Percentiles rank a stretch among this genome's conserved stretches.
Conservation (phyloP, 2,888 invertebrate genomes). For the Fragum whitleyi region DNA sequence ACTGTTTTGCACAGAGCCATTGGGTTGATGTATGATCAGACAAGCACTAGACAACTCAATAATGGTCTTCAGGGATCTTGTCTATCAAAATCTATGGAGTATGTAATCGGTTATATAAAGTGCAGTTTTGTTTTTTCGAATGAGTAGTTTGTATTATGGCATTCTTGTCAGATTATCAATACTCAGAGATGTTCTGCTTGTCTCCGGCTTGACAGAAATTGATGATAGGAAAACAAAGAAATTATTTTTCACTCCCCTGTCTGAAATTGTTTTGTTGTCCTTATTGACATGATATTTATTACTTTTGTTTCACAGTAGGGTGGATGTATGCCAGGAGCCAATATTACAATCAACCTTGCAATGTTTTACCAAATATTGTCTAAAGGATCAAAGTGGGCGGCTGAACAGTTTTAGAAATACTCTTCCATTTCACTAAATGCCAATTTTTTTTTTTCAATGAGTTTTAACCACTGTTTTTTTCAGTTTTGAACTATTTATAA, state of each 20-base stretch:
- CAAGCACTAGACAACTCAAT: slow-evolving; percentile 11
- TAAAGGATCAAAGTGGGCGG: too few species aligned
- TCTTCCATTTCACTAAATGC: too few species aligned
- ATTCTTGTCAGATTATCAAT: slow-evolving; percentile 29
- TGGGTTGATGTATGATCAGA: slow-evolving; percentile 19
- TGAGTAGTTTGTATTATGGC: slow-evolving; percentile 12
- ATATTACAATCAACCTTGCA: too few species aligned
- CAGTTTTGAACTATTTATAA: too few species aligned
- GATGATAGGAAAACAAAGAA: slow-evolving; percentile 17
- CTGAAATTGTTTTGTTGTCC: slow-evolving; percentile 8
- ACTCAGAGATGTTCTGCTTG: slow-evolving; percentile 6
- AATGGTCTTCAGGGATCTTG: slow-evolving; percentile 6
- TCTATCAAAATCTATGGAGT: slow-evolving; percentile 25
- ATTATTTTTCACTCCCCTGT: slow-evolving; percentile 23
- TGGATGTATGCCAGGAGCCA: too few species aligned
- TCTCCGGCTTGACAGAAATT: slow-evolving; percentile 20
- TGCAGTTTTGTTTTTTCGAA: slow-evolving; percentile 13
- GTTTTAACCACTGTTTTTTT: too few species aligned
- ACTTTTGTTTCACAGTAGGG: too few species aligned
- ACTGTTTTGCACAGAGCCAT: too few species aligned
- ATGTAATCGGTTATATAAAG: slow-evolving; percentile 26
- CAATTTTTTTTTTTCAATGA: too few species aligned
- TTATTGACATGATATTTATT: not conserved
- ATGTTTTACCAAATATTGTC: too few species aligned
- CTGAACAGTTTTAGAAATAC: too few species aligned